Evolutionary conservation across 2,888 invertebrate genomes (phyloP), one percentile per base, ranked within the genome.

Genomic region (Lepidochrysops patricia): DNA sequence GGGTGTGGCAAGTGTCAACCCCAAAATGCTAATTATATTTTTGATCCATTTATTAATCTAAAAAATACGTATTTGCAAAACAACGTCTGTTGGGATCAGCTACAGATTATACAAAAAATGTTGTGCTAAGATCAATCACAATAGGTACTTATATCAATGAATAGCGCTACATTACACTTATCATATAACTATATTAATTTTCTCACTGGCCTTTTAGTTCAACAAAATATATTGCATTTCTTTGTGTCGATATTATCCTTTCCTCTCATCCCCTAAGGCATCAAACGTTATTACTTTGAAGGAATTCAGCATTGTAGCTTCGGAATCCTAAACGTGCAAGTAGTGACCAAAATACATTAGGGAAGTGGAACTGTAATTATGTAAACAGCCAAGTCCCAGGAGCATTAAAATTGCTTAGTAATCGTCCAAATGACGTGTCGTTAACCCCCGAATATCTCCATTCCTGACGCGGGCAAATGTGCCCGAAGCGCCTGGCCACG

Each of bases 371-470:
- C 27, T 13, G 52, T 52, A 52, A 52, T 52, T 52, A 52, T 52
- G 52, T 52, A 52, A 27, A 52, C 52, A 52, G 27, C 52, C 13
- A 52, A 26, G 52, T 26, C 52, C 52, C 52, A 13, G 52, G 52
- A 27, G 26, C 27, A 52, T 52, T 52, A 52, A 52, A 52, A 52
- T 52, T 52, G 52, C 52, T 52, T 52, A 52, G 27, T 52, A 52
- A 52, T 52, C 52, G 52, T 52, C 27, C 52, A 52, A 52, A 52
- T 27, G 52, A 29, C 52, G 15, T 26, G 52, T 26, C 52, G 52
- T 26, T 52, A 52, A 52, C 52, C 52, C 52, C 27, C n/a, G 13
- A 43, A 52, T 26, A 50, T 52, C 26, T 52, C 27, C 27, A 27
- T 26, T 15, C 27, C 27, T 52, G 27, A 26, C 52, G 15, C 13